These are phyloP conservation scores for Emydocephalus ijimae DNA, from an alignment of 2,113 vertebrate genomes.

Conservation along the genomic window DNA sequence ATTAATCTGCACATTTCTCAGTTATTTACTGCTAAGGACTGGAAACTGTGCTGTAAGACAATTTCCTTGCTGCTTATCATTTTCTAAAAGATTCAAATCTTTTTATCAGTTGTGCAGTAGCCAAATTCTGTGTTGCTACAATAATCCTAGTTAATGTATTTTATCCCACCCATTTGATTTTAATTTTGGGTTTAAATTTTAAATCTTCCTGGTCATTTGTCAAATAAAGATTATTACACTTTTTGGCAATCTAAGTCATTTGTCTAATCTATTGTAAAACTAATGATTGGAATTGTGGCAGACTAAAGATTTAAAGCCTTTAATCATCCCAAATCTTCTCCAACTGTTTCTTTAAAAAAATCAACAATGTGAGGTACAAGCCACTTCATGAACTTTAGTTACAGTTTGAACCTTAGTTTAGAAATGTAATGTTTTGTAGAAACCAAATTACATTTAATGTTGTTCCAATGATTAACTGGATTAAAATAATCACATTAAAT, in stretches of 20 bases:
- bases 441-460: background rate
- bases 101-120: background rate
- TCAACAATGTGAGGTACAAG: background rate
- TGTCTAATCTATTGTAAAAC: background rate
- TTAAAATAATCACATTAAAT: background rate
- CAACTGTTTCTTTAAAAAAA: background rate
- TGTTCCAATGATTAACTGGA: background rate
- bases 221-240: background rate
- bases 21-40: background rate
- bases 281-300: background rate
- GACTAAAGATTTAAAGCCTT: background rate
- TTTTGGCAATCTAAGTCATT: background rate
- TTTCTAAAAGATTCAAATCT: background rate
- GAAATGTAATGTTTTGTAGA: background rate
- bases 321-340: background rate
- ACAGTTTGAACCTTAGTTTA: background rate
- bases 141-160: background rate
- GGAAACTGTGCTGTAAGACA: background rate
- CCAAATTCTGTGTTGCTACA: background rate
- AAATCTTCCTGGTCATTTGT: background rate
- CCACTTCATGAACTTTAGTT: background rate
- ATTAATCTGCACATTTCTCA: background rate
- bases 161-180: background rate
- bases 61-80: background rate
- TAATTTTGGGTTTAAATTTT: background rate